Evolutionary conservation across 2,113 vertebrate species (phyloP).

Genomic region (Barbus barbus): DNA sequence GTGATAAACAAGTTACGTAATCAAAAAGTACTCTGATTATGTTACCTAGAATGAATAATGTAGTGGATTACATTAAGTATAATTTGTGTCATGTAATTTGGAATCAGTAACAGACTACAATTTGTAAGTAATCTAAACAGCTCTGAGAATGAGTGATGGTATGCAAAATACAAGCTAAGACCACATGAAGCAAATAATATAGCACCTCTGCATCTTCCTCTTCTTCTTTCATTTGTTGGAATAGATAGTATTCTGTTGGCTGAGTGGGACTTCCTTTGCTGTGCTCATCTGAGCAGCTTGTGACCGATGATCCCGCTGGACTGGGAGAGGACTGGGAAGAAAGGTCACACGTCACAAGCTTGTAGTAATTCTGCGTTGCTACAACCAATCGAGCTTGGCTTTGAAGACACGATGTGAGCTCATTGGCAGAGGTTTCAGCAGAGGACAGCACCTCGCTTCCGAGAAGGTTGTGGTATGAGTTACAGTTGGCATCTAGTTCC

Average conservation of each 20-base stretch:
- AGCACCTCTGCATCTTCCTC: slow-evolving; percentile 49
- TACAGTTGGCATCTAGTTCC: slow-evolving; percentile 94
- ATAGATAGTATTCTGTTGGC: slow-evolving; percentile 94
- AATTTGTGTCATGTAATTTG: no score
- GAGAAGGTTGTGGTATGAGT: slow-evolving; percentile 84
- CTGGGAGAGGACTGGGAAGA: slow-evolving; percentile 96
- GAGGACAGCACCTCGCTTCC: slow-evolving; percentile 64
- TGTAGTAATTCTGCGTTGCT: slow-evolving; percentile 98
- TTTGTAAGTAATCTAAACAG: no score
- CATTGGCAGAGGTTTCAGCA: slow-evolving; percentile 70
- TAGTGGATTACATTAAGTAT: no score
- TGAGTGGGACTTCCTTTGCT: slow-evolving; percentile 86
- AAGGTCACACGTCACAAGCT: slow-evolving; percentile 94
- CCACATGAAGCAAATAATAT: slow-evolving; percentile 24
- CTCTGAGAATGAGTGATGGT: background rate
- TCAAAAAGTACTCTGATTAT: no score
- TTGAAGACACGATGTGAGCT: slow-evolving; percentile 88
- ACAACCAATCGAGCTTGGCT: slow-evolving; percentile 92
- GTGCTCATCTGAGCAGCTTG: slow-evolving; percentile 93
- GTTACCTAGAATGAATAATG: no score
- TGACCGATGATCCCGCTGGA: slow-evolving; percentile 87
- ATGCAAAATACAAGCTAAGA: background rate
- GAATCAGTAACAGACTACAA: no score
- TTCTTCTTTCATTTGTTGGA: slow-evolving; percentile 69
- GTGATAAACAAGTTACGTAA: no score